These are phyloP conservation scores for Asteroscopus sphinx DNA, from an alignment of 2,888 invertebrate genomes.

Conservation along the genomic window DNA sequence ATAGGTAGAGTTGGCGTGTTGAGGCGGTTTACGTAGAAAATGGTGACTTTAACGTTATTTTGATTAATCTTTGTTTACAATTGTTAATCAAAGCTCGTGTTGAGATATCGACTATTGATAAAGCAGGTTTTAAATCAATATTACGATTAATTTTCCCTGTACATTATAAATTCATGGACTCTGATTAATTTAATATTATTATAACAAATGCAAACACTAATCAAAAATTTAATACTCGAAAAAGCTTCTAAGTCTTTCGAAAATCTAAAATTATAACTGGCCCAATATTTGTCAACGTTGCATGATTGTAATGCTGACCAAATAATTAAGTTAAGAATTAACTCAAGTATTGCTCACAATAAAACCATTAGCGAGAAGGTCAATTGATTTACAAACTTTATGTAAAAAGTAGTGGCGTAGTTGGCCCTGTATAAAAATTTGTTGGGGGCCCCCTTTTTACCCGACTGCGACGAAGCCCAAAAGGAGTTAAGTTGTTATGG, in stretches of 20 bases:
- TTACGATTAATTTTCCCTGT: slow-evolving; percentile 6
- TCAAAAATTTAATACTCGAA: slow-evolving; percentile 30
- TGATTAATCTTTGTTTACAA: too few species aligned
- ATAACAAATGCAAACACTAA: slow-evolving; percentile 20
- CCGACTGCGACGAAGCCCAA: too few species aligned
- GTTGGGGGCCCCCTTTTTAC: too few species aligned
- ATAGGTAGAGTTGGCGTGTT: too few species aligned
- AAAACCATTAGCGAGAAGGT: slow-evolving; percentile 50
- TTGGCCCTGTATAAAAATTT: too few species aligned
- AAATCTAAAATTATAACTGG: slow-evolving; percentile 26
- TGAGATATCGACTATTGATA: too few species aligned
- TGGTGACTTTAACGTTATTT: too few species aligned
- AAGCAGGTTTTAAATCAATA: too few species aligned
- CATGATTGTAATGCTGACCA: slow-evolving; percentile 12
- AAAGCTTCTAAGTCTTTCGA: slow-evolving; percentile 43
- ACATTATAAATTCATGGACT: slow-evolving; percentile 20
- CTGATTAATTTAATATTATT: slow-evolving; percentile 35
- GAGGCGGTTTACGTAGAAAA: too few species aligned
- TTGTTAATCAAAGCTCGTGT: too few species aligned
- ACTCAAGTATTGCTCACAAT: slow-evolving; percentile 44
- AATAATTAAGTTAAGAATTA: slow-evolving; percentile 25
- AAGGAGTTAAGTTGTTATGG: too few species aligned
- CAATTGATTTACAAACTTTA: slow-evolving; percentile 50
- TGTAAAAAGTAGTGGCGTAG: too few species aligned
- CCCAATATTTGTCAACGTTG: slow-evolving; percentile 45